Conservation (phyloP, 2,113 vertebrate genomes). For the Eudyptes chrysolophus region DNA sequence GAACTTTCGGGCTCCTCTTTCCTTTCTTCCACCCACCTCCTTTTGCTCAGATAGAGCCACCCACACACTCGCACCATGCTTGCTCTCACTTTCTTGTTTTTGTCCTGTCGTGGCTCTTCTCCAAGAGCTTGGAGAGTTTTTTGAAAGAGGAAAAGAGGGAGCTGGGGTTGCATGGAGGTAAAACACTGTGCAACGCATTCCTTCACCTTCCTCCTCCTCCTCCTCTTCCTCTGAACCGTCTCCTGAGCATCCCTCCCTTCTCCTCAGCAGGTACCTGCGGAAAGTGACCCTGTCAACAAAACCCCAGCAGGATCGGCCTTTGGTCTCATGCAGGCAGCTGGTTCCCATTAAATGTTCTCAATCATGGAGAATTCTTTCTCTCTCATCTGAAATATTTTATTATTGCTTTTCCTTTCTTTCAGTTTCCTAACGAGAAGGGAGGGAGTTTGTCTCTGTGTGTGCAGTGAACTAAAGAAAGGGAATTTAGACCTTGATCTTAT, state of each 20-base stretch:
- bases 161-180: background rate
- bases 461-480: background rate
- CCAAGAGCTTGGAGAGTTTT: background rate
- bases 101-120: background rate
- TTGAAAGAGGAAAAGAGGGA: background rate
- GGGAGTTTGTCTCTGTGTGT: background rate
- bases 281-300: constrained; percentile 52
- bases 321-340: constrained; percentile 52
- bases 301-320: constrained; percentile 41
- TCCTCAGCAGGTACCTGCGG: constrained; percentile 57
- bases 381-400: constrained; percentile 53
- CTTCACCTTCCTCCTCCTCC: background rate
- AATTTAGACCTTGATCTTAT: background rate
- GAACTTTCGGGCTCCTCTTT: background rate
- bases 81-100: background rate
- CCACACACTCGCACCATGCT: background rate
- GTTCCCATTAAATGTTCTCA: constrained; percentile 59
- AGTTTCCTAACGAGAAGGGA: constrained; percentile 22
- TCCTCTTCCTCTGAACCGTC: background rate
- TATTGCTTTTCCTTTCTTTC: constrained; percentile 49
- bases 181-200: background rate
- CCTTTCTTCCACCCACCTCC: background rate
- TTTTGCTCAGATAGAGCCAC: background rate
- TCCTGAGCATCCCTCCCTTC: constrained; percentile 21
- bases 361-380: constrained; percentile 17